These are phyloP conservation scores for Microtus californicus DNA, from an alignment of 2,797 vertebrate species.

Conservation along the genomic window DNA sequence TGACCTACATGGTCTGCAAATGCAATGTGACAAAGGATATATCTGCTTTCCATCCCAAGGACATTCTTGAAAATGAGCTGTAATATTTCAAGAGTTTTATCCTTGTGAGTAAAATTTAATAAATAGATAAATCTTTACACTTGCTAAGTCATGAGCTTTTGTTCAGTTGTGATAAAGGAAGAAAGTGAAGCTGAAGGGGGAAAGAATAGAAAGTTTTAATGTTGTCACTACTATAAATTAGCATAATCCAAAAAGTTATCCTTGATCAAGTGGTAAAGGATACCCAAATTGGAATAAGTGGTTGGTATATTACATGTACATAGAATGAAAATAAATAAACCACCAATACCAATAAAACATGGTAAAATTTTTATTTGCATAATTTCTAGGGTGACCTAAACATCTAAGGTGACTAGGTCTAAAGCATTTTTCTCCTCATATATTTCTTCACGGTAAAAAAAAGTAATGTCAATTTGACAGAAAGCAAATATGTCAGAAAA, in stretches of 20 bases:
- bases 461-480: neutral
- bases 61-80: slow-evolving; percentile 80
- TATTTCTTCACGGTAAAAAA: neutral
- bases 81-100: slow-evolving; percentile 81
- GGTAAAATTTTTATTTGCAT: neutral
- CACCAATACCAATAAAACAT: neutral
- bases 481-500: neutral
- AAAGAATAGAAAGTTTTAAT: slow-evolving; percentile 42
- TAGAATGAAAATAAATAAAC: slow-evolving; percentile 10
- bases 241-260: neutral
- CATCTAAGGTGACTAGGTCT: neutral
- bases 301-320: neutral
- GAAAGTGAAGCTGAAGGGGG: neutral
- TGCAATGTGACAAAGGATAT: slow-evolving; percentile 74
- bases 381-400: slow-evolving; percentile 5
- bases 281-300: neutral
- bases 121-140: slow-evolving; percentile 81
- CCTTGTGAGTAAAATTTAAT: slow-evolving; percentile 80
- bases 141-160: slow-evolving; percentile 72
- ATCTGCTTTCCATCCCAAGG: slow-evolving; percentile 79
- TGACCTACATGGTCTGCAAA: slow-evolving; percentile 76
- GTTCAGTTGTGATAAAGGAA: slow-evolving; percentile 71
- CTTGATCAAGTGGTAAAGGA: slow-evolving; percentile 34
- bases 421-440: neutral
- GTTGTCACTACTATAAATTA: slow-evolving; percentile 29